These are phyloP conservation scores for Sesia bembeciformis DNA, from an alignment of 2,888 invertebrate species.

Conservation along the genomic window DNA sequence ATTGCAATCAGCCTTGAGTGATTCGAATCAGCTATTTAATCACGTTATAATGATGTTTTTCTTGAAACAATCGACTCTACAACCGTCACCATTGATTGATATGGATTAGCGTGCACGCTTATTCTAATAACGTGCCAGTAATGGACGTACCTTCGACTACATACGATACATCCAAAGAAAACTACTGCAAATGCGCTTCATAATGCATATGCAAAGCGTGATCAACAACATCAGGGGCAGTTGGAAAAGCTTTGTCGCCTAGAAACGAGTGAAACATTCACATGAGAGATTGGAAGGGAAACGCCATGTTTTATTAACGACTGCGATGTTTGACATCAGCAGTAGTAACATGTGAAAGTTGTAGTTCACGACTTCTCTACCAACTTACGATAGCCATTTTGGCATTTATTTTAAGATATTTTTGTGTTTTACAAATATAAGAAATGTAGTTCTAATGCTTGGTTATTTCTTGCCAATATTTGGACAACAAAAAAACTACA, in stretches of 20 bases:
- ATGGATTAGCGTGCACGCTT: slow-evolving; percentile 51
- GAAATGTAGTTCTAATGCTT: too few relatives aligned
- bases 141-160: slow-evolving; percentile 75
- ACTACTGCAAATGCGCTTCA: slow-evolving; percentile 77
- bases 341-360: background rate
- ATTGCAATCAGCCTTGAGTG: background rate
- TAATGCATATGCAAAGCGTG: slow-evolving; percentile 76
- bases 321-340: slow-evolving; percentile 10
- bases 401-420: too few relatives aligned
- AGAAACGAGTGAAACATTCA: slow-evolving; percentile 70
- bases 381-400: background rate
- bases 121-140: slow-evolving; percentile 59
- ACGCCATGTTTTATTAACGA: slow-evolving; percentile 29
- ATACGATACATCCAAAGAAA: slow-evolving; percentile 76
- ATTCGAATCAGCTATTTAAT: slow-evolving; percentile 2
- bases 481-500: background rate
- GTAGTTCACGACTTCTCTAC: slow-evolving; percentile 16
- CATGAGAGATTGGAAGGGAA: slow-evolving; percentile 37
- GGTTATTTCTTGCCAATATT: background rate
- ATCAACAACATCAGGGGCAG: slow-evolving; percentile 75
- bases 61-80: slow-evolving; percentile 9
- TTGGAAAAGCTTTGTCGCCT: slow-evolving; percentile 74
- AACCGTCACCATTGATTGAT: slow-evolving; percentile 42
- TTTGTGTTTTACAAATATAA: too few relatives aligned
- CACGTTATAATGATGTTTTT: background rate